Evolutionary conservation across 2,797 vertebrate genomes (phyloP).

Genomic region (Sebastes paucispinis): DNA sequence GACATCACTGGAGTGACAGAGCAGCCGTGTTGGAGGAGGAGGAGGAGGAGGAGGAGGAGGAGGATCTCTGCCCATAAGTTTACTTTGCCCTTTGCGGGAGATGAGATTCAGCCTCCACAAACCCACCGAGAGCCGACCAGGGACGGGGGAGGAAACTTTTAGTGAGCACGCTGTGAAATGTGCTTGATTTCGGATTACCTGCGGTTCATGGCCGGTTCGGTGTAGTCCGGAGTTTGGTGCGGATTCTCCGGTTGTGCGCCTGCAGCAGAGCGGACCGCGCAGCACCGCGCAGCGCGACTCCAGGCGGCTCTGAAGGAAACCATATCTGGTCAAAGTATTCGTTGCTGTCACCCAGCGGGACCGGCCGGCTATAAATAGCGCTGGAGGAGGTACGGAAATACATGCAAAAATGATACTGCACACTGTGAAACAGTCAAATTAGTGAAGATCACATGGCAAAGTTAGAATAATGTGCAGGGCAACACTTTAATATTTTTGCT

Average conservation of each 20-base stretch:
- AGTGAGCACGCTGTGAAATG: constrained; percentile 1
- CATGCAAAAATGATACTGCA: constrained; percentile 48
- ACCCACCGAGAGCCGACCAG: background rate
- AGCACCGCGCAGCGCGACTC: constrained; percentile 53
- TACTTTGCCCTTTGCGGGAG: constrained; percentile 75
- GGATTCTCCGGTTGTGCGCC: constrained; percentile 24
- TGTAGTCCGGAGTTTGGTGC: constrained; percentile 5
- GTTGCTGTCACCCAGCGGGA: constrained; percentile 84
- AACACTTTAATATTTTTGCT: background rate
- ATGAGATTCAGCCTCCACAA: constrained; percentile 51
- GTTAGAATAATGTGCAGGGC: background rate
- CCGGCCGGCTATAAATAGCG: constrained; percentile 88
- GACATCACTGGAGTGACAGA: constrained; percentile 79
- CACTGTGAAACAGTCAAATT: constrained; percentile 21
- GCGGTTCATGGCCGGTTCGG: constrained; percentile 37
- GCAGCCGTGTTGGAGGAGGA: constrained; percentile 51
- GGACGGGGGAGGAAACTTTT: constrained; percentile 17
- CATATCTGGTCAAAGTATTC: constrained; percentile 95
- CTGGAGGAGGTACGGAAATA: constrained; percentile 81
- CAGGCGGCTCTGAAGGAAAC: constrained; percentile 80
- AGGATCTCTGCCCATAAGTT: constrained; percentile 50
- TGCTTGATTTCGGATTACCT: constrained; percentile 18
- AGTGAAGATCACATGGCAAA: background rate
- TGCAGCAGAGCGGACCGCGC: constrained; percentile 43
- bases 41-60: constrained; percentile 42